Conservation (phyloP, 2,888 invertebrate species). For the Atethmia centrago region DNA sequence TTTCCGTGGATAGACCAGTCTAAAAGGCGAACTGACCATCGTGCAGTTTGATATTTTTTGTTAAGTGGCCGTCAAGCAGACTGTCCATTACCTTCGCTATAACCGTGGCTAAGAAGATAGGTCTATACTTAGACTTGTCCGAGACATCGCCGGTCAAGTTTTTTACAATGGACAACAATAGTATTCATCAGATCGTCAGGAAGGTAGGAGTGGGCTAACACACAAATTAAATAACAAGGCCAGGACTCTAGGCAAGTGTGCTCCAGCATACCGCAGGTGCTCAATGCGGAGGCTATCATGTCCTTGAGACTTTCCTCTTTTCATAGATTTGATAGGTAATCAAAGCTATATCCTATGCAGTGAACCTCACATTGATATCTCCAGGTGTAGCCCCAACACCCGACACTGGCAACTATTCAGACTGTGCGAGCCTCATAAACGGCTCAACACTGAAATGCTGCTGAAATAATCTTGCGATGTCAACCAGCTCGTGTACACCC, state of each 20-base stretch:
- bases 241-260: too few relatives aligned
- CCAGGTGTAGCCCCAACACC: not conserved
- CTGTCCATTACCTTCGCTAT: not conserved
- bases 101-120: not conserved
- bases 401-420: not conserved
- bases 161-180: not conserved
- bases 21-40: not conserved
- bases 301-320: not conserved
- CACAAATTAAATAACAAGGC: too few relatives aligned
- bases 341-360: not conserved
- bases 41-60: not conserved
- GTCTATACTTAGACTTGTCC: not conserved
- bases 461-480: too few relatives aligned
- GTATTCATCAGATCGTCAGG: too few relatives aligned
- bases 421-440: too few relatives aligned
- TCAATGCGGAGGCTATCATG: not conserved
- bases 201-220: too few relatives aligned
- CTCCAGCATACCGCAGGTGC: too few relatives aligned
- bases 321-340: not conserved
- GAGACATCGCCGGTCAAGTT: not conserved
- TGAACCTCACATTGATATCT: not conserved
- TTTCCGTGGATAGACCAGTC: not conserved
- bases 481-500: too few relatives aligned
- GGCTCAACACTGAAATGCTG: too few relatives aligned
- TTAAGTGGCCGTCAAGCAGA: too few relatives aligned